Evolutionary conservation across 2,888 invertebrate species (phyloP), one percentile per base, ranked within the genome.

Genomic region (Gisinianus flammeolus): DNA sequence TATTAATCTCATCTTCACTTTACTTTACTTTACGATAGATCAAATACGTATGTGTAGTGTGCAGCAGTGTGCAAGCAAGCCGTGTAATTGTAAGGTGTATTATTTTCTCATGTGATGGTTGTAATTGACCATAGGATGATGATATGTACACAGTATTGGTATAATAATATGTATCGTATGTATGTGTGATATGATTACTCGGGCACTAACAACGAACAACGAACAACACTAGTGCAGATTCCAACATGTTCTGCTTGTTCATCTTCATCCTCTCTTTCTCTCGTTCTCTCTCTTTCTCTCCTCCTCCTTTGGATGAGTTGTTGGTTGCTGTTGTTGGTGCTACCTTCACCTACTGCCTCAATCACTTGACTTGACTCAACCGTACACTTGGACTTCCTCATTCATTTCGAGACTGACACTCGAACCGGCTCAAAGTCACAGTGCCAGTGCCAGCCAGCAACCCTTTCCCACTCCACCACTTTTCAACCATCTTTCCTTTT

Each of bases 341-440:
- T 75, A 80, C 82, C 82, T 81, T 81, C 80, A 81, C 82, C 81
- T 76, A 79, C 77, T 80, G 77, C 72, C 76, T 62, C 62, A 56
- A 71, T 19, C 58, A 26, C 31, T 24, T 52, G 22, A n/a, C n/a
- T n/a, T 72, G 64, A 72, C 77, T 70, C 28, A 74, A 68, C 68
- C 54, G 54, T 71, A 26, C 67, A 16, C 24, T 68, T 79, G 52
- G 54, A 75, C 72, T 76, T 77, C 77, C 76, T 77, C 67, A 72
- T 77, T 77, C 79, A 77, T 74, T 77, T 73, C 64, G 22, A 79
- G 74, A 62, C 70, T 79, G 71, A 75, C 79, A 71, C 67, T 75
- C 75, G 24, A 31, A 74, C 71, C 70, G 69, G 74, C 78, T 64
- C 10, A 19, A 72, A 58, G 44, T 52, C 67, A 26, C 8, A 24